Evolutionary conservation across 2,888 invertebrate species (phyloP).

Genomic region (Unio delphinus): DNA sequence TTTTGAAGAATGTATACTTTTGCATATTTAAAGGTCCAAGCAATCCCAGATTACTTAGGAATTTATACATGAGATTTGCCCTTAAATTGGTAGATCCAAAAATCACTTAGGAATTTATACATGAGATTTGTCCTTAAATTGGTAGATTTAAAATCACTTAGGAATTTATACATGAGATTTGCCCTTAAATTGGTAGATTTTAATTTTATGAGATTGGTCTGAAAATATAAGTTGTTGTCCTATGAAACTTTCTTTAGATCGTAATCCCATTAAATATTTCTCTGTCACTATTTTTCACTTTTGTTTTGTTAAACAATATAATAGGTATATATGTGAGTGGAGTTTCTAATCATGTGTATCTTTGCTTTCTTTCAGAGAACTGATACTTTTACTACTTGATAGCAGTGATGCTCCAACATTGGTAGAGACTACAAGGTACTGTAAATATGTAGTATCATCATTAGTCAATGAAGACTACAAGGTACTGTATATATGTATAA

Average conservation of each 20-base stretch:
- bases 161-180: background rate
- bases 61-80: background rate
- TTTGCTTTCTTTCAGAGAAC: constrained; percentile 44
- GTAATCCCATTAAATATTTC: too few species aligned
- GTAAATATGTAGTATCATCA: constrained; percentile 63
- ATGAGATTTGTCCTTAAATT: background rate
- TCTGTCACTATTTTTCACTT: too few species aligned
- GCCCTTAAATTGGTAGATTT: constrained; percentile 1
- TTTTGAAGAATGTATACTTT: too few species aligned
- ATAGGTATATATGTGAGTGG: too few species aligned
- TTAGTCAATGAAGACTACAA: too few species aligned
- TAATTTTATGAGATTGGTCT: background rate
- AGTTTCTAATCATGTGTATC: background rate
- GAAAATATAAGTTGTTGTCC: too few species aligned
- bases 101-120: too few species aligned
- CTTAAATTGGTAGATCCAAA: background rate
- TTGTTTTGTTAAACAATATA: too few species aligned
- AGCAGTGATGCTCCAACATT: constrained; percentile 80
- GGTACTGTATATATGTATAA: too few species aligned
- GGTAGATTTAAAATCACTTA: background rate
- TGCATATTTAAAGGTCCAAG: too few species aligned
- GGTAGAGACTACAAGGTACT: constrained; percentile 78
- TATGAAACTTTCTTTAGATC: too few species aligned
- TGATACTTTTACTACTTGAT: constrained; percentile 55
- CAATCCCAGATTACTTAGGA: too few species aligned